phyloP scores from a whole-genome alignment of 2,888 invertebrate genomes.

The Barypeithes pellucidus region DNA sequence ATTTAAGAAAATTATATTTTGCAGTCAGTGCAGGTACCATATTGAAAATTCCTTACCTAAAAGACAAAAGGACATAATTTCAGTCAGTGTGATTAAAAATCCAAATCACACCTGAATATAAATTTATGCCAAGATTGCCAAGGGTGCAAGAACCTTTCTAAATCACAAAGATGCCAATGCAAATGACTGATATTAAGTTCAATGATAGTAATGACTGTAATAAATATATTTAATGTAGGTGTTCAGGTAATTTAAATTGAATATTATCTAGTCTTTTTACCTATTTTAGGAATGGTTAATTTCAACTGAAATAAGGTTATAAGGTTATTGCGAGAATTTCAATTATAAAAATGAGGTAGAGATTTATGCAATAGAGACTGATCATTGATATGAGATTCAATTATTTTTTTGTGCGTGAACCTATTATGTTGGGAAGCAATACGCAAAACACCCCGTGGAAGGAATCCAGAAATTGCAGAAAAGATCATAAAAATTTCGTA shows the following conservation, averaged over 20 bases:
- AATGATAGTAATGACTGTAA: background rate
- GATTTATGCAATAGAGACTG: too few relatives aligned
- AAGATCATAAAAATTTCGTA: too few relatives aligned
- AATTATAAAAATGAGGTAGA: too few relatives aligned
- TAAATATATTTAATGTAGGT: background rate
- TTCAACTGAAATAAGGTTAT: too few relatives aligned
- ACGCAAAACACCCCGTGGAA: too few relatives aligned
- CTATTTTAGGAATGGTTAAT: too few relatives aligned
- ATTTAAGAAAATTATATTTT: background rate
- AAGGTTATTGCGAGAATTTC: too few relatives aligned
- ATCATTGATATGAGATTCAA: too few relatives aligned
- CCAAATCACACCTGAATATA: constrained; percentile 12
- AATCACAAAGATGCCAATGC: constrained; percentile 4
- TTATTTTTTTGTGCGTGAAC: too few relatives aligned
- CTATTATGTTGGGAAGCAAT: too few relatives aligned
- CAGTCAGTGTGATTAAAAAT: constrained; percentile 13
- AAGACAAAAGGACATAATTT: background rate
- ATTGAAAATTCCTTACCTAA: background rate
- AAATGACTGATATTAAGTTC: background rate
- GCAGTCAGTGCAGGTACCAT: background rate
- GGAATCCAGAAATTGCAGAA: too few relatives aligned
- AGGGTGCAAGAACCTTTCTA: constrained; percentile 17
- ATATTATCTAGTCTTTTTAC: too few relatives aligned
- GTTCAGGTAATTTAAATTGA: background rate
- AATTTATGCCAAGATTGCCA: constrained; percentile 13